Percentiles rank a stretch among this genome's conserved stretches.
Evolutionary conservation across 2,113 vertebrate species (phyloP).

Genomic region (Pycnonotus jocosus): DNA sequence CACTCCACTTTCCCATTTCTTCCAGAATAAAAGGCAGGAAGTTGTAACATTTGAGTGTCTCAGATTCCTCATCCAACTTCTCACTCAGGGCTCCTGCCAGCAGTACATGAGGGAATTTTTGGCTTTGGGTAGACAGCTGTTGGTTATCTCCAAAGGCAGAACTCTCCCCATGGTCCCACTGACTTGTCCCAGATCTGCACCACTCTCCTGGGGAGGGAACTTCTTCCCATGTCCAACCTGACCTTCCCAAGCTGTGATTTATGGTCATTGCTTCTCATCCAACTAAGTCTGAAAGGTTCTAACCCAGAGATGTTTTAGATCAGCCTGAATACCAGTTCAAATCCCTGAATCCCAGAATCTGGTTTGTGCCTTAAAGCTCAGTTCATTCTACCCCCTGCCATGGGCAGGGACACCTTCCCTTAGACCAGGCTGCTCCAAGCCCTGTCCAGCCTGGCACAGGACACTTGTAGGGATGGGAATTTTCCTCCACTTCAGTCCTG

Average conservation of each 20-base stretch:
- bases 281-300: background rate
- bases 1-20: background rate
- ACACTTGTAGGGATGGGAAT: background rate
- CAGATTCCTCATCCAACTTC: background rate
- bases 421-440: background rate
- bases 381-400: background rate
- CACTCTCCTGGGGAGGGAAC: background rate
- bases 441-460: background rate
- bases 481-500: background rate
- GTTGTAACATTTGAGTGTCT: background rate
- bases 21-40: background rate
- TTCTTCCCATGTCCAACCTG: accelerated
- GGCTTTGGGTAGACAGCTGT: background rate
- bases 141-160: background rate
- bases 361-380: background rate
- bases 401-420: background rate
- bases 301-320: background rate
- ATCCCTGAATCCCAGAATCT: background rate
- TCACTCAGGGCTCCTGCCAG: background rate
- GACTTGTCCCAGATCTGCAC: background rate
- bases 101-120: accelerated
- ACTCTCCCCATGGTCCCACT: background rate
- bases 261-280: background rate
- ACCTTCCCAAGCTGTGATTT: background rate
- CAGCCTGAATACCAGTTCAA: background rate